Percentiles rank a stretch among this genome's conserved stretches.
Conservation (phyloP, 1,140 invertebrate genomes). For the Pteromalus puparum region DNA sequence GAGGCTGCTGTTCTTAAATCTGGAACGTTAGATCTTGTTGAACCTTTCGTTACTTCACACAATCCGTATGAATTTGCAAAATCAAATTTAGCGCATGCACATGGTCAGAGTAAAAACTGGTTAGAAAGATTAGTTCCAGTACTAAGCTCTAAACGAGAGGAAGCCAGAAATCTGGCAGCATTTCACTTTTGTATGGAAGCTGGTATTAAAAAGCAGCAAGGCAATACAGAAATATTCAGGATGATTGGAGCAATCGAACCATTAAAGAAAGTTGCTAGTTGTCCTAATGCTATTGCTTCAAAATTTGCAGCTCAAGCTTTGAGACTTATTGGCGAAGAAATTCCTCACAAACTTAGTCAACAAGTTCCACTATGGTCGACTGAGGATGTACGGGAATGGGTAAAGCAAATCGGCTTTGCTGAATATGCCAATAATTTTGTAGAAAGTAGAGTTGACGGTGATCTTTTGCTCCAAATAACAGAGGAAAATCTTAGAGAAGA, state of each 20-base stretch:
- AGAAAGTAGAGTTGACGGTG: constrained; percentile 97
- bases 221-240: constrained; percentile 94
- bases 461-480: constrained; percentile 93
- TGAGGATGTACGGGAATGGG: constrained; percentile 98
- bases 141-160: constrained; percentile 95
- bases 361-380: constrained; percentile 98
- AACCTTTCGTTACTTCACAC: constrained; percentile 96
- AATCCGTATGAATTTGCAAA: constrained; percentile 96
- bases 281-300: constrained; percentile 97
- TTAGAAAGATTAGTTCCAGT: constrained; percentile 94
- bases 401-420: constrained; percentile 97
- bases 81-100: constrained; percentile 93
- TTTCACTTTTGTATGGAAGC: constrained; percentile 99
- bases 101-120: constrained; percentile 98
- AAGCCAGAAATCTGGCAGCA: constrained; percentile 96
- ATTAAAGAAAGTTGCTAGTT: constrained; percentile 96
- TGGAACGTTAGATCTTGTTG: constrained; percentile 95
- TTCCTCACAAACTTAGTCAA: constrained; percentile 97
- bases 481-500: constrained; percentile 95
- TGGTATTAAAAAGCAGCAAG: constrained; percentile 97
- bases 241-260: constrained; percentile 97
- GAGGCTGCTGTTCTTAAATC: constrained; percentile 97
- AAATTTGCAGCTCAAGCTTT: constrained; percentile 98
- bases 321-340: constrained; percentile 95
- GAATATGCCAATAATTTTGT: constrained; percentile 90